Conservation (phyloP, 92 coral and sea anemone species). For the Meandrina meandrites region DNA sequence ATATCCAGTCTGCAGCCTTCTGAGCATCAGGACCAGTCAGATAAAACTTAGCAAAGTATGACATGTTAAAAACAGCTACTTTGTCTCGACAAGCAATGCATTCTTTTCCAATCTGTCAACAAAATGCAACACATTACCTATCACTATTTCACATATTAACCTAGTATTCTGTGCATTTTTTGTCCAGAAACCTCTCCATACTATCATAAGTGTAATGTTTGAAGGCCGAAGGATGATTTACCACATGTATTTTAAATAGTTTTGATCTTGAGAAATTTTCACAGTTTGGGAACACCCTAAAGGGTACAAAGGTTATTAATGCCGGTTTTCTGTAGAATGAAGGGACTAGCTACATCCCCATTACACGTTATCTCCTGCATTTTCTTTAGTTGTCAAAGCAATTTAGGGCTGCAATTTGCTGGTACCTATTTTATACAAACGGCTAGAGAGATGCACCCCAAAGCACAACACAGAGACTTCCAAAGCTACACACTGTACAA, state of each 20-base stretch:
- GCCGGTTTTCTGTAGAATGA: neutral
- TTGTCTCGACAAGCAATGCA: constrained; percentile 75
- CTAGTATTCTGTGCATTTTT: neutral
- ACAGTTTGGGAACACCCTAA: no score
- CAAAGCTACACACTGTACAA: neutral
- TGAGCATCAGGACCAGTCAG: constrained; percentile 95
- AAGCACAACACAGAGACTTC: neutral
- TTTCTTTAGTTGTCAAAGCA: no score
- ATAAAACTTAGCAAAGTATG: constrained; percentile 96
- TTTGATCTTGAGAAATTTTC: no score
- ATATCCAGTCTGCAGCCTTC: constrained; percentile 97
- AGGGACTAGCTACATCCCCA: neutral
- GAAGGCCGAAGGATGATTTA: no score
- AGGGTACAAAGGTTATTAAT: neutral
- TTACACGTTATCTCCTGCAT: neutral
- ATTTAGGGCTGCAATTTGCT: neutral
- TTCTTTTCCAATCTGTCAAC: constrained; percentile 84
- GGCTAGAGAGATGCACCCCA: neutral
- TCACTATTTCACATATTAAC: neutral
- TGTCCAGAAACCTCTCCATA: neutral
- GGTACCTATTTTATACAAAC: no score
- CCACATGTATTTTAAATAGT: no score
- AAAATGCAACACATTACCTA: neutral
- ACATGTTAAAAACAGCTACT: constrained; percentile 97
- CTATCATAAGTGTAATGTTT: neutral